A percentile compares a stretch with the other conserved stretches of the same genome.
Conservation (phyloP, 2,113 vertebrate genomes). For the Halichoeres trimaculatus region DNA sequence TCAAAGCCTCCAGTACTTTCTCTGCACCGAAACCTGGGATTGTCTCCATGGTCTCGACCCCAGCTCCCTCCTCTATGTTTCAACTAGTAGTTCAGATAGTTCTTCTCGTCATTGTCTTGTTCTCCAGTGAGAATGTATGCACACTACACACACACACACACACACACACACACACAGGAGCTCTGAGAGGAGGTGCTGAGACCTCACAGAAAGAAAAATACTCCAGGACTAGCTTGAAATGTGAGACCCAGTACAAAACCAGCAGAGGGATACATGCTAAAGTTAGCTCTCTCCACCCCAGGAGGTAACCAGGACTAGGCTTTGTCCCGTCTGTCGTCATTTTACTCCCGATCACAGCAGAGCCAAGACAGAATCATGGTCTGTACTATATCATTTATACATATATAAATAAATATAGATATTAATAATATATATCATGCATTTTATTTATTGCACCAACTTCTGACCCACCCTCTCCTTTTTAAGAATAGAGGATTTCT, state of each 20-base stretch:
- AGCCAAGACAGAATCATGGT: slow-evolving; percentile 49
- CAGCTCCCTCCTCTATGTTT: slow-evolving; percentile 29
- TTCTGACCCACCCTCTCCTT: slow-evolving; percentile 22
- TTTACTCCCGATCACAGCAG: slow-evolving; percentile 47
- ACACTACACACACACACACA: background rate
- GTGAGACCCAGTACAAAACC: slow-evolving; percentile 7
- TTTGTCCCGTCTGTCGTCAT: slow-evolving; percentile 9
- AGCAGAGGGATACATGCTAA: slow-evolving; percentile 8
- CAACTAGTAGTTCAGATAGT: slow-evolving; percentile 41
- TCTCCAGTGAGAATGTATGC: slow-evolving; percentile 48
- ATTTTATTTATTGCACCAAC: slow-evolving; percentile 78
- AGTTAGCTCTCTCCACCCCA: slow-evolving; percentile 23
- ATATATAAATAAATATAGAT: slow-evolving; percentile 78
- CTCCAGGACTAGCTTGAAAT: background rate
- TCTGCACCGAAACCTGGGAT: slow-evolving; percentile 9
- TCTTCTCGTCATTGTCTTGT: slow-evolving; percentile 36
- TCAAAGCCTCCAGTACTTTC: slow-evolving; percentile 12
- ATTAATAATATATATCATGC: slow-evolving; percentile 75
- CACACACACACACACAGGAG: background rate
- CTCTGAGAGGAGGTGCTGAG: slow-evolving; percentile 3
- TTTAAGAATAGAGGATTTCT: slow-evolving; percentile 38
- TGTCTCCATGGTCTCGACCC: slow-evolving; percentile 1
- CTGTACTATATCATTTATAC: slow-evolving; percentile 78
- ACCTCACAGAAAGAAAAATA: background rate
- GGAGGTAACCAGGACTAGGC: background rate